A percentile compares a stretch with the other conserved stretches of the same genome.
Evolutionary conservation across 2,113 vertebrate species (phyloP).

Genomic region (Vulpes lagopus): DNA sequence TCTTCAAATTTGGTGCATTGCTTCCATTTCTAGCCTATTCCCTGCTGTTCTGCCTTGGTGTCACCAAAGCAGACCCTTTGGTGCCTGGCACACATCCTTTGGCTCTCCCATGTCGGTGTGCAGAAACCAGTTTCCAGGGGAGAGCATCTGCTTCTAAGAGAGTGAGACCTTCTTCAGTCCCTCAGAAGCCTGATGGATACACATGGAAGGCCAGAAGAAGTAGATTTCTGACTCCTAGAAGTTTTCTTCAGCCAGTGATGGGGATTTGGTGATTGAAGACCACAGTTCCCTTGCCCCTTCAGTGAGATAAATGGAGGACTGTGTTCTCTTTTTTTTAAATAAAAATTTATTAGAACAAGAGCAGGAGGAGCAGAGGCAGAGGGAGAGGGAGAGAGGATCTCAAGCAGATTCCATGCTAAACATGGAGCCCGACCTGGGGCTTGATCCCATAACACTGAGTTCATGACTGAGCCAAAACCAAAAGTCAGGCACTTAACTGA

Average conservation of each 20-base stretch:
- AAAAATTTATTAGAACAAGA: no score
- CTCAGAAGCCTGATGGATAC: not conserved
- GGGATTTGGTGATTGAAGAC: not conserved
- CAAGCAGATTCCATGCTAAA: no score
- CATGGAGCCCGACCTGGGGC: no score
- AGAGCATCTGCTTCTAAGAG: not conserved
- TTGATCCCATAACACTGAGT: no score
- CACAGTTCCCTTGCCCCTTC: not conserved
- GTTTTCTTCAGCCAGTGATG: not conserved
- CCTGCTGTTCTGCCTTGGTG: not conserved
- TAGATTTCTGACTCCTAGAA: not conserved
- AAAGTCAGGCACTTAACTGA: no score
- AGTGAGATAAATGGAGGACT: rapidly evolving
- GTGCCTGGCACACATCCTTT: not conserved
- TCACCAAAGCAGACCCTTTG: not conserved
- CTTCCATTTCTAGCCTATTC: not conserved
- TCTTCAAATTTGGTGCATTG: not conserved
- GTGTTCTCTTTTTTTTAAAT: not conserved
- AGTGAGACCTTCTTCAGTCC: not conserved
- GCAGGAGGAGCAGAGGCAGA: no score
- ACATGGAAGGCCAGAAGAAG: rapidly evolving
- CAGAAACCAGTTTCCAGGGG: not conserved
- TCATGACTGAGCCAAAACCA: no score
- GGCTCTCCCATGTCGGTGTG: not conserved
- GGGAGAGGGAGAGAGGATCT: no score